phyloP scores from a whole-genome alignment of 2,797 vertebrate genomes.

The Oreortyx pictus region DNA sequence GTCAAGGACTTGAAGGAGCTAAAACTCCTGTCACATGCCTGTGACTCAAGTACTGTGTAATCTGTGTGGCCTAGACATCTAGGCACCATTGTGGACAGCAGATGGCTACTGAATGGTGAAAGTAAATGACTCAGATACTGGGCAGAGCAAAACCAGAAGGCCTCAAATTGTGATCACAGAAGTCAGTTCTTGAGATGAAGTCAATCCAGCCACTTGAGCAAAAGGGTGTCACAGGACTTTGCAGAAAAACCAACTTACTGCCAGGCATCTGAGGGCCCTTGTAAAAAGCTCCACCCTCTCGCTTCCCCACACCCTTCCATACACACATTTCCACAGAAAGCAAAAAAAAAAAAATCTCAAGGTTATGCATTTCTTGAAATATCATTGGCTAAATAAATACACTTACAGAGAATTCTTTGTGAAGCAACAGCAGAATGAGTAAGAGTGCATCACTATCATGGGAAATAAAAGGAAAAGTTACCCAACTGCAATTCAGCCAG shows the following conservation, averaged over 20 bases:
- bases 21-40: neutral
- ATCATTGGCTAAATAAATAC: slow-evolving; percentile 18
- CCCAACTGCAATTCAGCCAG: slow-evolving; percentile 61
- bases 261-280: neutral
- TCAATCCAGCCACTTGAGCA: neutral
- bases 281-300: neutral
- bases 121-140: slow-evolving; percentile 21
- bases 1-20: neutral
- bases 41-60: neutral
- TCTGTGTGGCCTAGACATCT: slow-evolving; percentile 2
- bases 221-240: neutral
- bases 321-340: neutral
- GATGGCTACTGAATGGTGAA: slow-evolving; percentile 15
- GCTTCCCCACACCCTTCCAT: neutral
- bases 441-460: slow-evolving; percentile 41
- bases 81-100: slow-evolving; percentile 26
- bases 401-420: slow-evolving; percentile 49
- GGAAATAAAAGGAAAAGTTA: slow-evolving; percentile 63
- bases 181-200: slow-evolving; percentile 16
- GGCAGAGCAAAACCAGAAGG: neutral
- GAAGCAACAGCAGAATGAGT: slow-evolving; percentile 58
- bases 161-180: neutral
- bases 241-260: neutral
- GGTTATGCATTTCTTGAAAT: slow-evolving; percentile 43
- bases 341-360: slow-evolving; percentile 22